Base-by-base conservation (phyloP, 2,113 vertebrate genomes). In the Antechinus flavipes region DNA sequence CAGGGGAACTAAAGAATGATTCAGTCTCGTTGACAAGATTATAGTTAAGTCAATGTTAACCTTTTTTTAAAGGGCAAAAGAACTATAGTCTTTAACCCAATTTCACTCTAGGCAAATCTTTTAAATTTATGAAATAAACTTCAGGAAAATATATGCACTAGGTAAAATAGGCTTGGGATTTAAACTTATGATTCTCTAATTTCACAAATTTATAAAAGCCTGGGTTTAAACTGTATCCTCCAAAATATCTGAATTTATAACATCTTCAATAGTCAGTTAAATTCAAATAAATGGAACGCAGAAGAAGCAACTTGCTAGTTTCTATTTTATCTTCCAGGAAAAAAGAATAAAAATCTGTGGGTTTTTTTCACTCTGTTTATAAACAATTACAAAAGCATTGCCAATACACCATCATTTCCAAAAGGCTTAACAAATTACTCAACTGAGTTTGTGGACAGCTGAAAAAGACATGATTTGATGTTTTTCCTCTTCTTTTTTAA, bases 21-120 rank as follows among this genome's bases (percentile, higher is more conserved):
- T 97, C 93, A 56, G 54, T 6, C 89, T 95, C 97, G 96, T 98
- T 97, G 98, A 95, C 55, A 90, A 93, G 96, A 95, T 91, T 96
- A 97, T 96, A 98, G 55, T 93, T 93, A 92, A 27, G 90, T 90
- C 0, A 91, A 97, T 93, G 52, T 96, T 19, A 97, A 97, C 90
- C 19, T 90, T 93, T 89, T 90, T 92, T 91, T 0, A 92, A 84
- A 58, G 1, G 2, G 22, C 35, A 90, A 56, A 53, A 49, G n/a
- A 0, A 23, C 90, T 95, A 68, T 93, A 96, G 56, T 94, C 96
- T 94, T 97, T 97, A 97, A 61, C 94, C 92, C 92, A 92, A 90
- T 42, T 95, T 95, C 92, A 95, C 84, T 96, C 93, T 92, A 92
- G 52, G 10, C 16, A 0, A 84, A 92, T 94, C 92, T 96, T 97